Percentiles rank a stretch among this genome's conserved stretches.
These are phyloP conservation scores for Diacarnus erythraeanus DNA, from an alignment of 37 sponge, comb jelly and placozoan genomes.

Conservation along the genomic window DNA sequence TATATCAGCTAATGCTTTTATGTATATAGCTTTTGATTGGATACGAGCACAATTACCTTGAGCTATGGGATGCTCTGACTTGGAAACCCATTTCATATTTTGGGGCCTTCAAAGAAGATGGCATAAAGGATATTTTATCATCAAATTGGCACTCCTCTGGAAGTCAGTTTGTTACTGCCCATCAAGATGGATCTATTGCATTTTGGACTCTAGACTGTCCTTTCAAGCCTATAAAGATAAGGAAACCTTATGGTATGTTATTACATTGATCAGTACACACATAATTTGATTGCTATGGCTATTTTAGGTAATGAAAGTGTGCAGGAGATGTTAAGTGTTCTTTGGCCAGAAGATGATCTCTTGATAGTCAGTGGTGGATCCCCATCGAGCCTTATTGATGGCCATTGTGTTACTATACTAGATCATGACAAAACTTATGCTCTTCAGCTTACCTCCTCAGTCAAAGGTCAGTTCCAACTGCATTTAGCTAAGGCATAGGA, in stretches of 20 bases:
- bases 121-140: conserved; percentile 47
- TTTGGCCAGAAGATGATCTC: conserved; percentile 78
- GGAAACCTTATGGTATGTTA: conserved; percentile 47
- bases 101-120: conserved; percentile 56
- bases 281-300: background rate
- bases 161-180: conserved; percentile 65
- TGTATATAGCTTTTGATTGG: conserved; percentile 72
- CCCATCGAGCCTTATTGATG: conserved; percentile 55
- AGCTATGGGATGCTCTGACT: conserved; percentile 75
- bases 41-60: conserved; percentile 74
- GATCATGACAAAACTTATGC: conserved; percentile 37
- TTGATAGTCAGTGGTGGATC: conserved; percentile 72
- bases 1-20: too few species aligned
- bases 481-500: too few species aligned
- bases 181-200: conserved; percentile 64
- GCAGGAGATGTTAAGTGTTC: conserved; percentile 34
- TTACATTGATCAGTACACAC: too few species aligned
- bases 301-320: conserved; percentile 26
- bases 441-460: conserved; percentile 74
- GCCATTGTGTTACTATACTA: conserved; percentile 57
- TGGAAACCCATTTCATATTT: conserved; percentile 64
- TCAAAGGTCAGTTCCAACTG: conserved; percentile 25
- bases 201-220: conserved; percentile 39
- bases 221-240: background rate
- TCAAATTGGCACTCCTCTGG: conserved; percentile 80